A percentile compares a stretch with the other conserved stretches of the same genome.
These are phyloP conservation scores for Patella depressa DNA, from an alignment of 2,888 invertebrate genomes.

Conservation along the genomic window DNA sequence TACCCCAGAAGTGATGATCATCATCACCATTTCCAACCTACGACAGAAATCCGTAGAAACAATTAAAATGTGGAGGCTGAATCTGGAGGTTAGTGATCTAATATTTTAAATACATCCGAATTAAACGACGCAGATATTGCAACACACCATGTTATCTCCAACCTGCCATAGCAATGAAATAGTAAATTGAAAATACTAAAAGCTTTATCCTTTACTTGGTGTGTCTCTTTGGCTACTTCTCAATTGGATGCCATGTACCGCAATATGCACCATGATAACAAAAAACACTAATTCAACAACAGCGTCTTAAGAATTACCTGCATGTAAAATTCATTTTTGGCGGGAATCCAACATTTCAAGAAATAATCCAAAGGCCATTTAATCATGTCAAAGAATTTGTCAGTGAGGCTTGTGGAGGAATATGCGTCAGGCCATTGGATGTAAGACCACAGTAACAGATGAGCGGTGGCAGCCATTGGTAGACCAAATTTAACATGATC, in stretches of 20 bases:
- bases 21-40: constrained; percentile 69
- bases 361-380: constrained; percentile 78
- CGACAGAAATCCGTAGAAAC: background rate
- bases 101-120: too few species aligned
- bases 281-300: too few species aligned
- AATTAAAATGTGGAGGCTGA: background rate
- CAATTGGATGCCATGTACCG: too few species aligned
- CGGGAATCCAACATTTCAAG: constrained; percentile 72
- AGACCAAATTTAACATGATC: constrained; percentile 57
- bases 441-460: constrained; percentile 50
- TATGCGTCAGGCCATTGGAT: constrained; percentile 52
- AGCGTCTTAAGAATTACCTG: constrained; percentile 64
- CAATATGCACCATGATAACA: too few species aligned
- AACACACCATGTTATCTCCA: too few species aligned
- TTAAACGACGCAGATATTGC: too few species aligned
- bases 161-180: too few species aligned
- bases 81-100: background rate
- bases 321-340: constrained; percentile 60
- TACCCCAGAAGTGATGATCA: constrained; percentile 77
- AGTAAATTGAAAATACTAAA: too few species aligned
- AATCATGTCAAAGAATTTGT: constrained; percentile 64
- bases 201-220: too few species aligned
- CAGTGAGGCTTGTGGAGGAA: constrained; percentile 38
- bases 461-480: constrained; percentile 52
- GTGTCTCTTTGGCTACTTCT: too few species aligned